phyloP scores from a whole-genome alignment of 2,888 invertebrate genomes.

The Pollenia angustigena region DNA sequence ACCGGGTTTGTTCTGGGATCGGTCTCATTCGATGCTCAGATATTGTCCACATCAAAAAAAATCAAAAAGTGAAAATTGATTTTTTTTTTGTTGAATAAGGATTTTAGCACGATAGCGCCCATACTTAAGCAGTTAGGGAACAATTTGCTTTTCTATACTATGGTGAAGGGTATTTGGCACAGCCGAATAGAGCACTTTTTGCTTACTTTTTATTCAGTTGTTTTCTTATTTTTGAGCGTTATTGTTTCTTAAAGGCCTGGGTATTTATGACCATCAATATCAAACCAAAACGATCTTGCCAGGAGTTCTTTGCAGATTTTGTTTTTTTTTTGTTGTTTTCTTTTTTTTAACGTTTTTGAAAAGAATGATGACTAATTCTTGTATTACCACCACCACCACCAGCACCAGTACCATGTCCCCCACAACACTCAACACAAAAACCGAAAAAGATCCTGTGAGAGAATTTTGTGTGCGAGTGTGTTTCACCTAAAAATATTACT shows the following conservation, averaged over 20 bases:
- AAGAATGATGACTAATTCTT: slow-evolving; percentile 64
- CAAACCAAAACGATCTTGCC: slow-evolving; percentile 71
- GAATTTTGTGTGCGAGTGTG: slow-evolving; percentile 48
- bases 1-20: no score
- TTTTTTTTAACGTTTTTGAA: slow-evolving; percentile 13
- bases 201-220: no score
- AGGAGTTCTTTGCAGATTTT: slow-evolving; percentile 65
- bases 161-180: no score
- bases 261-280: slow-evolving; percentile 65
- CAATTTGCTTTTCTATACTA: no score
- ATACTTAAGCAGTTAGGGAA: no score
- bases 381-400: background rate
- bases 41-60: no score
- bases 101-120: no score
- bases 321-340: background rate
- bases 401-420: slow-evolving; percentile 30
- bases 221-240: slow-evolving; percentile 24
- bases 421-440: slow-evolving; percentile 37
- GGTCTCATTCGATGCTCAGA: no score
- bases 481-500: slow-evolving; percentile 29
- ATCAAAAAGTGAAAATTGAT: no score
- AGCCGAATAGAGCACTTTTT: no score
- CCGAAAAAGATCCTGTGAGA: slow-evolving; percentile 70
- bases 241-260: slow-evolving; percentile 49
- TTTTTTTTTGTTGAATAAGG: no score